Evolutionary conservation across 2,888 invertebrate species (phyloP), one percentile per base, ranked within the genome.

Genomic region (Ophion obscuratus): DNA sequence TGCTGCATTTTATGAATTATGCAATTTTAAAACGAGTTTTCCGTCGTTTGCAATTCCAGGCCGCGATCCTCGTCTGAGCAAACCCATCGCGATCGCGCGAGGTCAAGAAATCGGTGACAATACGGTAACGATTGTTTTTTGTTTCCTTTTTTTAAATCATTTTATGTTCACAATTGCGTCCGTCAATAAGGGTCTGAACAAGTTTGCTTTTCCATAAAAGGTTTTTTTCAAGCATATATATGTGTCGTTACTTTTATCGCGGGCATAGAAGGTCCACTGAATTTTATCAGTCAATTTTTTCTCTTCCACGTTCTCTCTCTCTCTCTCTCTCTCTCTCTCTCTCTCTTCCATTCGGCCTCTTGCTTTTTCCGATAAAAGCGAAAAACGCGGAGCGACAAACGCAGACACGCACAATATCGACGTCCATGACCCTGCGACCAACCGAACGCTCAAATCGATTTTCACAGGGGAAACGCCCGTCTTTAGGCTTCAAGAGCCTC

Each of bases 381-480:
- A 31, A 61, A 47, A 70, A 61, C 24, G 7, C 20, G 24, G 14
- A 62, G 20, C 62, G 27, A 67, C 20, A 67, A 59, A 67, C 71
- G 36, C 20, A 62, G 47, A 61, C 73, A 73, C 76, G 10, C 44
- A 73, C 59, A 31, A 53, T 3, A n/a, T 53, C 73, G 77, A 44
- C 62, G 73, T 77, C 79, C 79, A 59, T 85, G 85, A 85, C 85
- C 79, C 71, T 61, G 73, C 71, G 61, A 85, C 75, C 66, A 76
- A 83, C 79, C 75, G 36, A 44, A 57, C 76, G 40, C 27, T n/a
- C 31, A 44, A 67, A 85, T 85, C 85, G 85, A 82, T 85, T 83
- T 79, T 47, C 11, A 66, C 75, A 40, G 76, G 76, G 79, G 76
- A 79, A 82, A 85, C 79, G 82, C 85, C 85, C 82, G 75, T 82